Percentiles rank a stretch among this genome's conserved stretches.
Conservation (phyloP, 30 jellyfish, hydroid and myxozoan species). For the Rhopilema esculentum region DNA sequence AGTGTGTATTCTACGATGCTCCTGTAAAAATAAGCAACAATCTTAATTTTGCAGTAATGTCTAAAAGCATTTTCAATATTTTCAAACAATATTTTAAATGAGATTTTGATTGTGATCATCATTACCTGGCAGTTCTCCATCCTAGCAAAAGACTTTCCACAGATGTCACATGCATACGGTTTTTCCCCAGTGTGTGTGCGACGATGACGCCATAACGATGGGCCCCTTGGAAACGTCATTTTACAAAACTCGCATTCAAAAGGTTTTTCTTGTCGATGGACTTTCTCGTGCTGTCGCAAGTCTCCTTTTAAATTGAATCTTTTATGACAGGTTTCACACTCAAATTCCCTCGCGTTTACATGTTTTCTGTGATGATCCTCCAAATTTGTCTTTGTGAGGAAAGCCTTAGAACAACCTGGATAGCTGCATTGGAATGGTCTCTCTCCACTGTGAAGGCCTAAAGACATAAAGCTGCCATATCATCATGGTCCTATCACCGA, state of each 20-base stretch:
- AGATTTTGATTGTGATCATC: neutral
- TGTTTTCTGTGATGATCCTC: slow-evolving; percentile 81
- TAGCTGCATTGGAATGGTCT: slow-evolving; percentile 73
- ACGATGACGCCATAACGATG: slow-evolving; percentile 79
- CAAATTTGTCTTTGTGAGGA: slow-evolving; percentile 67
- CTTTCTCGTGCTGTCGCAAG: slow-evolving; percentile 70
- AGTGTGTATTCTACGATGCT: slow-evolving; percentile 84
- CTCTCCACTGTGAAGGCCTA: slow-evolving; percentile 79
- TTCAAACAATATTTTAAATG: no score
- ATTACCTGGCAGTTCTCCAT: slow-evolving; percentile 84
- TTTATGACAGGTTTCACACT: slow-evolving; percentile 69
- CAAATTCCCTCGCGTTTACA: slow-evolving; percentile 75
- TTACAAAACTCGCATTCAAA: slow-evolving; percentile 80
- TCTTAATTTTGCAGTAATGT: no score
- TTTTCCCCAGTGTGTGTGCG: slow-evolving; percentile 90
- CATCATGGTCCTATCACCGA: no score
- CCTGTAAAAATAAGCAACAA: no score
- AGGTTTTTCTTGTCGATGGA: slow-evolving; percentile 74
- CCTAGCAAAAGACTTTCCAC: slow-evolving; percentile 81
- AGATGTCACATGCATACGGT: slow-evolving; percentile 79
- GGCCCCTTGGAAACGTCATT: slow-evolving; percentile 79
- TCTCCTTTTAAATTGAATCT: slow-evolving; percentile 76
- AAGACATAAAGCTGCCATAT: neutral
- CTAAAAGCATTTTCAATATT: no score
- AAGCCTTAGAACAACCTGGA: slow-evolving; percentile 61